Percentiles rank a stretch among this genome's conserved stretches.
Evolutionary conservation across 2,113 vertebrate species (phyloP).

Genomic region (Herpailurus yagouaroundi): DNA sequence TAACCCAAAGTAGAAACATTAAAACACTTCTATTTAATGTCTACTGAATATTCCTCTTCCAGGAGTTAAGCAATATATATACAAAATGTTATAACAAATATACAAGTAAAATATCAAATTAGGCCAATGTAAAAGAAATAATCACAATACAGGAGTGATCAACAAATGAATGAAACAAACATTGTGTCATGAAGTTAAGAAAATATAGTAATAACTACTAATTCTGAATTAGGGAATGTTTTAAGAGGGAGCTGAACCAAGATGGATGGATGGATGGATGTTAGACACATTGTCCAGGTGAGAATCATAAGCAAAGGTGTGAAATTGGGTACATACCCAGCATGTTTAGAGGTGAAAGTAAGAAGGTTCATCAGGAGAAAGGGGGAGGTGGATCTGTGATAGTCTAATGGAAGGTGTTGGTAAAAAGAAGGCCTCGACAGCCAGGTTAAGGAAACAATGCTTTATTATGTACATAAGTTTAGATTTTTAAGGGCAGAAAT

Average conservation of each 20-base stretch:
- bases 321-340: background rate
- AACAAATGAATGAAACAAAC: background rate
- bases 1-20: background rate
- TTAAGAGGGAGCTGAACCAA: background rate
- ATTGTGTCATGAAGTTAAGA: background rate
- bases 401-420: background rate
- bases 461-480: background rate
- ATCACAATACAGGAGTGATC: background rate
- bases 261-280: background rate
- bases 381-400: background rate
- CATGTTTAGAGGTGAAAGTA: background rate
- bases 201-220: background rate
- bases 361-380: background rate
- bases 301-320: background rate
- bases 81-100: conserved; percentile 37
- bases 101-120: conserved; percentile 34
- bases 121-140: background rate
- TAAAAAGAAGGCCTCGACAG: background rate
- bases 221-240: conserved; percentile 4
- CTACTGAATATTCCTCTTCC: conserved; percentile 24
- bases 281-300: background rate
- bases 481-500: conserved; percentile 29
- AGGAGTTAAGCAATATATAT: background rate
- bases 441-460: background rate
- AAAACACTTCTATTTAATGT: conserved; percentile 26